Conservation (phyloP, 2,113 vertebrate species). For the Anhinga rufa region DNA sequence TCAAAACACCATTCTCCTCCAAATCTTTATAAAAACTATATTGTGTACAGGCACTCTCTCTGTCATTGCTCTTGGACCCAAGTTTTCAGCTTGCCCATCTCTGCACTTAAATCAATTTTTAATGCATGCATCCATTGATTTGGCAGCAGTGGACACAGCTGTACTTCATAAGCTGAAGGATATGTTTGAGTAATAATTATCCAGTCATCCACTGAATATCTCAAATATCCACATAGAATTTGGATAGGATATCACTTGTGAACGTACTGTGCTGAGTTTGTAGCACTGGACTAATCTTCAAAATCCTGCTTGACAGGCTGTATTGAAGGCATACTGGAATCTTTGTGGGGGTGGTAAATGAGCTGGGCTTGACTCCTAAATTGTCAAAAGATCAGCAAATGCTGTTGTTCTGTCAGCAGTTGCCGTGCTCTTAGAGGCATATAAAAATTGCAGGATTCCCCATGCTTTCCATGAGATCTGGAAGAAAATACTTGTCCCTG, state of each 20-base stretch:
- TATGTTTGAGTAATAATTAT: not conserved
- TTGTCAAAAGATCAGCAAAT: not conserved
- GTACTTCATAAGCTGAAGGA: not conserved
- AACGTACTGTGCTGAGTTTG: not conserved
- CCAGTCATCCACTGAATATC: not conserved
- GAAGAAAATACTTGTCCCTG: not conserved
- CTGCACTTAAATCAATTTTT: not conserved
- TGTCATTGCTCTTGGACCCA: not conserved
- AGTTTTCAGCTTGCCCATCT: not conserved
- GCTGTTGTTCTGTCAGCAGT: not conserved
- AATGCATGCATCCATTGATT: not conserved
- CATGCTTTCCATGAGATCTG: not conserved
- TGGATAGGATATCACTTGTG: not conserved
- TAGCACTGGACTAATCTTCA: not conserved
- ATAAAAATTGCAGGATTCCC: not conserved
- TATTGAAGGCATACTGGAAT: not conserved
- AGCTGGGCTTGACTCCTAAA: not conserved
- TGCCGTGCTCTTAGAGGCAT: not conserved
- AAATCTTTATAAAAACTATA: not conserved
- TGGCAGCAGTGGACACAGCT: not conserved
- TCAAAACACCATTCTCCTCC: not conserved
- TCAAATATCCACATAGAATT: not conserved
- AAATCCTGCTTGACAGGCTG: not conserved
- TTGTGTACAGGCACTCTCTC: not conserved
- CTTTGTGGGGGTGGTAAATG: no score